A percentile compares a stretch with the other conserved stretches of the same genome.
Evolutionary conservation across 2,797 vertebrate genomes (phyloP).

Genomic region (Ctenosaura bakeri): DNA sequence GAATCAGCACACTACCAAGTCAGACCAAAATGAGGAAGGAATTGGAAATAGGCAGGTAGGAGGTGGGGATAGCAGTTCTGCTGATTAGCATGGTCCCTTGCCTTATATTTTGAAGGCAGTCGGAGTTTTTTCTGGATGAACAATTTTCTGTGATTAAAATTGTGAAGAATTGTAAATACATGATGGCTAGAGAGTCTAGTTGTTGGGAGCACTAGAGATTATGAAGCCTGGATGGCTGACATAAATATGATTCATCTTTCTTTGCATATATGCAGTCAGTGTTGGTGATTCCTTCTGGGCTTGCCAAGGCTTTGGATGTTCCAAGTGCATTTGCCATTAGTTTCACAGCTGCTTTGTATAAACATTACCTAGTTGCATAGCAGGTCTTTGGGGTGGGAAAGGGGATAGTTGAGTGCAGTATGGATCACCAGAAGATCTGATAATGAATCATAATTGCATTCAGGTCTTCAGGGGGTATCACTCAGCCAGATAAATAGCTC

Average conservation of each 20-base stretch:
- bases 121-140: background rate
- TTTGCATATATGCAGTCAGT: background rate
- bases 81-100: background rate
- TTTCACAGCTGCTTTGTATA: conserved; percentile 33
- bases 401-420: background rate
- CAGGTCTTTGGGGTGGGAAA: background rate
- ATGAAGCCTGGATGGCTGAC: background rate
- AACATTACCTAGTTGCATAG: background rate
- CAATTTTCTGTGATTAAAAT: background rate
- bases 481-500: conserved; percentile 13
- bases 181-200: background rate
- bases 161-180: background rate
- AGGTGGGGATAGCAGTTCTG: background rate
- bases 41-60: background rate
- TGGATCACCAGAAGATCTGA: background rate
- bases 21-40: background rate
- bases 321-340: conserved; percentile 30
- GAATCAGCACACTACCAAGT: background rate
- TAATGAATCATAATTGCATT: background rate
- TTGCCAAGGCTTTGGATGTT: conserved; percentile 19
- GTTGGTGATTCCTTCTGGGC: background rate
- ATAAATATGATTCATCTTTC: background rate
- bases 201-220: background rate
- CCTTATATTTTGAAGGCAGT: conserved; percentile 12
- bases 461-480: conserved; percentile 13